Evolutionary conservation across 2,797 vertebrate species (phyloP), one percentile per base, ranked within the genome.

Genomic region (Otolemur crassicaudatus): DNA sequence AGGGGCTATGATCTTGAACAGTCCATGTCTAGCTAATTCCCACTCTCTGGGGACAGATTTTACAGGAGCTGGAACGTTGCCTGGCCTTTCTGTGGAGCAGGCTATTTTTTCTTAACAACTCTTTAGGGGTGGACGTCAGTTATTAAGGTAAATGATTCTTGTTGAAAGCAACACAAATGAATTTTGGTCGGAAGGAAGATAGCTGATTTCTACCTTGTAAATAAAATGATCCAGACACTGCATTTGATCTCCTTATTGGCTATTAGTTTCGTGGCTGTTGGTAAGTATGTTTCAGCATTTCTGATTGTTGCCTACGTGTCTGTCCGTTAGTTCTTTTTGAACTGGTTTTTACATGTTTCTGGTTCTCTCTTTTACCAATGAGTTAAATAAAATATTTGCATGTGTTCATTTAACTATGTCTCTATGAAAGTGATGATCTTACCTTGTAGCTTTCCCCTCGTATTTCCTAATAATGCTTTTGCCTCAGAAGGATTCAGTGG

Each of bases 101-200:
- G 25, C 12, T 60, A 31, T 87, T 94, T 76, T 13, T 43, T 40
- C 5, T 43, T 43, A 7, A 58, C 61, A 92, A 56, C 22, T 65
- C 67, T 88, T 76, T 37, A 46, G 25, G 65, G 10, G 9, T 60
- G 2, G 61, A 90, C 65, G 11, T 72, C n/a, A 90, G 10, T 31
- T 80, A 72, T n/a, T 76, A 90, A 63, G n/a, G 49, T 46, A 83
- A 87, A 89, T 80, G 23, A 69, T 73, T 95, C n/a, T 63, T 75
- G 10, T 56, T 37, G 34, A 12, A 16, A 77, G 60, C 17, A 90
- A 83, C 87, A 70, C 65, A 84, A 70, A 46, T 85, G 5, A 49
- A 76, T 53, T 88, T 63, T 88, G 22, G 87, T 25, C 4, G 27
- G 19, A 27, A 67, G 46, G 61, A 63, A 17, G 53, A n/a, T 16